Evolutionary conservation across 2,888 invertebrate species (phyloP).

Genomic region (Drosophila tripunctata): DNA sequence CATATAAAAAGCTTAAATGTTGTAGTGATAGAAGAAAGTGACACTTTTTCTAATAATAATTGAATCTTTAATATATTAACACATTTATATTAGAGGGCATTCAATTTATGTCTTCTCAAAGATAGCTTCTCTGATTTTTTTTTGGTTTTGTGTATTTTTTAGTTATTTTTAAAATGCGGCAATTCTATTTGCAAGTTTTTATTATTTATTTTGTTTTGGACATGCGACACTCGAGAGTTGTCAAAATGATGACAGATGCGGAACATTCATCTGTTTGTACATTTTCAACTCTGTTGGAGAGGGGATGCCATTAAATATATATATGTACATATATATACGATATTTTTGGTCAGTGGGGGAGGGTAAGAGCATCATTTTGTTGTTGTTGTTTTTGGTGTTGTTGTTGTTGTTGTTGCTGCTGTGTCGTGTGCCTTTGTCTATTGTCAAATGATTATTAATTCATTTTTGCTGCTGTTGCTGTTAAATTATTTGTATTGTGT

Average conservation of each 20-base stretch:
- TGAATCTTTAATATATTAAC: too few species aligned
- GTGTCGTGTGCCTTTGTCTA: slow-evolving; percentile 70
- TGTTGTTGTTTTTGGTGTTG: neutral
- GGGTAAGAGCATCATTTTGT: neutral
- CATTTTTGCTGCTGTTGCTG: slow-evolving; percentile 60
- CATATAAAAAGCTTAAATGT: too few species aligned
- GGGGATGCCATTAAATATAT: neutral
- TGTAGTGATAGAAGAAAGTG: too few species aligned
- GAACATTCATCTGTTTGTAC: slow-evolving; percentile 60
- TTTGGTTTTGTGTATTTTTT: neutral
- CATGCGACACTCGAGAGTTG: slow-evolving; percentile 51
- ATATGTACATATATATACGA: neutral
- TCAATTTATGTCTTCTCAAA: neutral
- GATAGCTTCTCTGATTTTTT: neutral
- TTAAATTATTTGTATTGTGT: slow-evolving; percentile 46
- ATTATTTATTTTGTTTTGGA: slow-evolving; percentile 42
- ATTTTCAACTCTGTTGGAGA: neutral
- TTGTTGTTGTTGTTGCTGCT: slow-evolving; percentile 23
- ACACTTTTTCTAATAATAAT: too few species aligned
- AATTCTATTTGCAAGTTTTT: slow-evolving; percentile 37
- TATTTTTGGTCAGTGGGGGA: neutral
- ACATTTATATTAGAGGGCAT: neutral
- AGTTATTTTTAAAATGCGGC: slow-evolving; percentile 38
- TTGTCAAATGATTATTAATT: slow-evolving; percentile 73
- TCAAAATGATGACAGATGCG: slow-evolving; percentile 71